phyloP scores from a whole-genome alignment of 2,113 vertebrate species.

The Eidolon helvum region DNA sequence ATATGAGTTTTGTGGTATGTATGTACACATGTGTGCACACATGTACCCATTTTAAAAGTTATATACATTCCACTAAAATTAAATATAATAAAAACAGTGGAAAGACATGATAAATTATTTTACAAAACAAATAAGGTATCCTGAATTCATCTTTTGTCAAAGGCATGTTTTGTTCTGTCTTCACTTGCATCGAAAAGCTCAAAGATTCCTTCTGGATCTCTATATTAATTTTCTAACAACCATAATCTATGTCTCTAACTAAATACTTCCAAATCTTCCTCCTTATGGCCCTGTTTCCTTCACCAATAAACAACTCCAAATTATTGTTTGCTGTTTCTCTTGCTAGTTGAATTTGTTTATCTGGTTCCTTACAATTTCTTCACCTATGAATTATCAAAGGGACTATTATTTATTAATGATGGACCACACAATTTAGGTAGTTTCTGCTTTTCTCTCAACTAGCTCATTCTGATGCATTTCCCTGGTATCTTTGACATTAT shows the following conservation, averaged over 20 bases:
- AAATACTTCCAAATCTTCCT: neutral
- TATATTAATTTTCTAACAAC: neutral
- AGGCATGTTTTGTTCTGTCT: neutral
- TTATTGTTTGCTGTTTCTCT: constrained; percentile 9
- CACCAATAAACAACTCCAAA: neutral
- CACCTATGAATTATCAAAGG: neutral
- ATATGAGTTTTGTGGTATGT: neutral
- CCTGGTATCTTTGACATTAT: neutral
- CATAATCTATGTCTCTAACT: neutral
- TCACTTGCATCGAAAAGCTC: neutral
- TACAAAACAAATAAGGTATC: neutral
- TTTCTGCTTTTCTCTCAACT: neutral
- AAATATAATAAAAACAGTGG: neutral
- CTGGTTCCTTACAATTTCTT: neutral
- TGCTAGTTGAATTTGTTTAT: neutral
- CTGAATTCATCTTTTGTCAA: neutral
- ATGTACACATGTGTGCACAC: neutral
- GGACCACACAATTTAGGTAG: neutral
- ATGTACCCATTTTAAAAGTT: neutral
- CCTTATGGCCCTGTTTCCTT: neutral
- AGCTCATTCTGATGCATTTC: neutral
- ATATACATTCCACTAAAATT: neutral
- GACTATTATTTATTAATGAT: neutral
- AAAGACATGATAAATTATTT: neutral
- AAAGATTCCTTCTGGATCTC: neutral